Conservation (phyloP, 2,888 invertebrate genomes). For the Sphaeridia pumilis region DNA sequence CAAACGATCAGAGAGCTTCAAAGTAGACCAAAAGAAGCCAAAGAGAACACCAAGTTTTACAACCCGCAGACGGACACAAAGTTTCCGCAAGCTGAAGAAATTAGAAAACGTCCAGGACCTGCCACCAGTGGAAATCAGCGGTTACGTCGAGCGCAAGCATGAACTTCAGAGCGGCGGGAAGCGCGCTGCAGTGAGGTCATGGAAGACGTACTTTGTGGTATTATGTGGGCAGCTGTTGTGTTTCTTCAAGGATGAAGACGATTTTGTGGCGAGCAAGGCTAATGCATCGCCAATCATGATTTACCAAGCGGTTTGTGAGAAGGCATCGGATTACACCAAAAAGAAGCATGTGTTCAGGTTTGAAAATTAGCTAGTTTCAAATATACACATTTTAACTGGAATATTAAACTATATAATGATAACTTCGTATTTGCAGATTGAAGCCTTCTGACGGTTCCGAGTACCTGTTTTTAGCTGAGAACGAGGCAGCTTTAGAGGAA, state of each 20-base stretch:
- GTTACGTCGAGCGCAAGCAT: slow-evolving; percentile 84
- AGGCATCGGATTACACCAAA: slow-evolving; percentile 89
- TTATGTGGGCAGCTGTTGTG: slow-evolving; percentile 92
- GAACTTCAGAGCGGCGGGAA: slow-evolving; percentile 86
- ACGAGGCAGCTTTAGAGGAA: slow-evolving; percentile 63
- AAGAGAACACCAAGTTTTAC: slow-evolving; percentile 92
- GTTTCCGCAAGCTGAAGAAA: slow-evolving; percentile 63
- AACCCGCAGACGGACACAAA: slow-evolving; percentile 74
- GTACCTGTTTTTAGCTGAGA: slow-evolving; percentile 71
- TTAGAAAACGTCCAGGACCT: slow-evolving; percentile 47
- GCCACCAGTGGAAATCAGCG: slow-evolving; percentile 85
- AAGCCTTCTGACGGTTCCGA: slow-evolving; percentile 81
- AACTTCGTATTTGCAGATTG: slow-evolving; percentile 46
- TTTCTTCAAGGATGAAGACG: slow-evolving; percentile 92
- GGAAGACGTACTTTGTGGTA: slow-evolving; percentile 91
- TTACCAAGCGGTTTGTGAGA: slow-evolving; percentile 64
- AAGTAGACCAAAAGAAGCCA: slow-evolving; percentile 61
- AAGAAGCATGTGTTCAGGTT: slow-evolving; percentile 74
- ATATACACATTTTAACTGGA: neutral
- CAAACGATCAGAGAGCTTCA: slow-evolving; percentile 84
- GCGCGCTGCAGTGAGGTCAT: slow-evolving; percentile 84
- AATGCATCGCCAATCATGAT: slow-evolving; percentile 71
- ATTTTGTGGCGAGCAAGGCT: slow-evolving; percentile 77
- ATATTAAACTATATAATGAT: neutral
- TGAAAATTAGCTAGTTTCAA: neutral